Evolutionary conservation across 2,797 vertebrate genomes (phyloP).

Genomic region (Poeciliopsis infans): DNA sequence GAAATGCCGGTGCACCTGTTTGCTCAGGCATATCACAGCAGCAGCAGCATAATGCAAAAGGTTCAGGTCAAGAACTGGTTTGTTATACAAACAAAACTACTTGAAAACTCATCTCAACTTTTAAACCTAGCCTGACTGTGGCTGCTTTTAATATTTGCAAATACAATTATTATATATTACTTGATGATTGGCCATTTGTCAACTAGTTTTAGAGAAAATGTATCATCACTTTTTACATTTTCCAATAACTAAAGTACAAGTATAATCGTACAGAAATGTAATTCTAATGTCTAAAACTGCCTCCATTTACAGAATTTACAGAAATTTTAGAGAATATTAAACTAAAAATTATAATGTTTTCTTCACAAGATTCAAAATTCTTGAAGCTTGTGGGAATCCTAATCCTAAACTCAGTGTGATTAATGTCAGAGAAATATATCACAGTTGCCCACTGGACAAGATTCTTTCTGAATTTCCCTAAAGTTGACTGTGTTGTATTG

Average conservation of each 20-base stretch:
- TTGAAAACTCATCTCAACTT: not conserved
- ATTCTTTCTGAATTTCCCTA: no score
- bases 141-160: not conserved
- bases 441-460: not conserved
- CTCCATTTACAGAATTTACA: no score
- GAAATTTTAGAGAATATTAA: no score
- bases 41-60: not conserved
- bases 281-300: not conserved
- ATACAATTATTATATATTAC: not conserved
- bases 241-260: not conserved
- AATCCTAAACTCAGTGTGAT: not conserved
- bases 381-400: not conserved
- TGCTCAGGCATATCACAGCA: not conserved
- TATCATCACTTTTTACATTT: not conserved
- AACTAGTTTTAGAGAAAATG: not conserved
- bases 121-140: not conserved
- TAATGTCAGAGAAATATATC: not conserved
- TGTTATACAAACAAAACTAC: not conserved
- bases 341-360: not conserved
- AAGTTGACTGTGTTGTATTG: not conserved
- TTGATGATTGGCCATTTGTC: not conserved
- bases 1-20: not conserved
- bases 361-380: not conserved
- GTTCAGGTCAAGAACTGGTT: conserved; percentile 1
- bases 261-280: not conserved